phyloP scores from a whole-genome alignment of 2,888 invertebrate genomes.

The Dinocampus coccinellae region DNA sequence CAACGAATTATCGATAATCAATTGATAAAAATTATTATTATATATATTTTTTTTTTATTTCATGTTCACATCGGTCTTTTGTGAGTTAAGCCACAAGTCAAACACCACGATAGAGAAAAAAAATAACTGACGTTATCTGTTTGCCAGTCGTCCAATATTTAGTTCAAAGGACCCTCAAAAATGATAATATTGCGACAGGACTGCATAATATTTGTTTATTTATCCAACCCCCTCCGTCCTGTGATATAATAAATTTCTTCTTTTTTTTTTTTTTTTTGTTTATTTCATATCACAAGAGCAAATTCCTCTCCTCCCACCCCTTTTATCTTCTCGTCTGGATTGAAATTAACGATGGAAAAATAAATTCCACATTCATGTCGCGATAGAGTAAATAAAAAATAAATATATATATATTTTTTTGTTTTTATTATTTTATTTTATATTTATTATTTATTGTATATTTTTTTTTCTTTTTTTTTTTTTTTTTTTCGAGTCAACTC shows the following conservation, averaged over 20 bases:
- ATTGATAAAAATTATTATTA: not conserved
- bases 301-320: too few species aligned
- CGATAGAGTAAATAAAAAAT: too few species aligned
- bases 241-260: not conserved
- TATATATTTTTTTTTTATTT: too few species aligned
- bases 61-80: not conserved
- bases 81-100: constrained; percentile 53
- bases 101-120: constrained; percentile 57
- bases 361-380: too few species aligned
- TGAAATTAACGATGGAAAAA: too few species aligned
- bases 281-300: too few species aligned
- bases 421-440: too few species aligned
- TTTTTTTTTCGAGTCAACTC: too few species aligned
- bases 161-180: constrained; percentile 27
- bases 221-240: constrained; percentile 21
- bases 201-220: constrained; percentile 56
- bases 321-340: too few species aligned
- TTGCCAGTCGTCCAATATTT: constrained; percentile 40
- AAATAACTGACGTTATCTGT: constrained; percentile 57
- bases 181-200: constrained; percentile 59
- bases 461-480: too few species aligned
- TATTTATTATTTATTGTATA: too few species aligned
- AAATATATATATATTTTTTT: too few species aligned
- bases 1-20: not conserved
- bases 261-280: not conserved